Conservation (phyloP, 2,888 invertebrate species). For the Dynastes tityus region DNA sequence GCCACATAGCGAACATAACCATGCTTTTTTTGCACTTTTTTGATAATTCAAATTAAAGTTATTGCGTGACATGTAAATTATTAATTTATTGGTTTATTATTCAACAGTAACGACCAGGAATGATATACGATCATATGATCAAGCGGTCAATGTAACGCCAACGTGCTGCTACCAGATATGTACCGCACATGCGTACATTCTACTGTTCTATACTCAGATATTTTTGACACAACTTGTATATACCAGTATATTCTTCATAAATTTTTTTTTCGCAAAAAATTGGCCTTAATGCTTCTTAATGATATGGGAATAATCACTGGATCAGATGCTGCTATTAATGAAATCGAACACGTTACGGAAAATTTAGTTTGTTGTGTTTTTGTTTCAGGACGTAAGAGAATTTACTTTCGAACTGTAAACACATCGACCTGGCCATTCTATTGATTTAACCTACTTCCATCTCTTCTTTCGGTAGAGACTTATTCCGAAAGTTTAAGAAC, state of each 20-base stretch:
- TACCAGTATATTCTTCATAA: neutral
- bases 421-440: conserved; percentile 1
- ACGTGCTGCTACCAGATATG: no score
- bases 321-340: neutral
- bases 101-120: no score
- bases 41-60: no score
- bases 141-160: no score
- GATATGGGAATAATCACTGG: neutral
- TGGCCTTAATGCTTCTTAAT: neutral
- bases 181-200: no score
- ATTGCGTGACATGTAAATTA: no score
- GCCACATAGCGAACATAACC: no score
- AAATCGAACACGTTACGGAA: neutral
- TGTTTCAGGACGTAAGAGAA: neutral
- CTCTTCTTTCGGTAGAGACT: neutral
- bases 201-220: no score
- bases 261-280: neutral
- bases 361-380: neutral
- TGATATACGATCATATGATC: no score
- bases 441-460: conserved; percentile 30
- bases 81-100: no score
- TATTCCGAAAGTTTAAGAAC: neutral
- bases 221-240: neutral
- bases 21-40: no score
- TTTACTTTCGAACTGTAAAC: conserved; percentile 19